A percentile compares a stretch with the other conserved stretches of the same genome.
These are phyloP conservation scores for Diarsia rubi DNA, from an alignment of 2,888 invertebrate species.

Conservation along the genomic window DNA sequence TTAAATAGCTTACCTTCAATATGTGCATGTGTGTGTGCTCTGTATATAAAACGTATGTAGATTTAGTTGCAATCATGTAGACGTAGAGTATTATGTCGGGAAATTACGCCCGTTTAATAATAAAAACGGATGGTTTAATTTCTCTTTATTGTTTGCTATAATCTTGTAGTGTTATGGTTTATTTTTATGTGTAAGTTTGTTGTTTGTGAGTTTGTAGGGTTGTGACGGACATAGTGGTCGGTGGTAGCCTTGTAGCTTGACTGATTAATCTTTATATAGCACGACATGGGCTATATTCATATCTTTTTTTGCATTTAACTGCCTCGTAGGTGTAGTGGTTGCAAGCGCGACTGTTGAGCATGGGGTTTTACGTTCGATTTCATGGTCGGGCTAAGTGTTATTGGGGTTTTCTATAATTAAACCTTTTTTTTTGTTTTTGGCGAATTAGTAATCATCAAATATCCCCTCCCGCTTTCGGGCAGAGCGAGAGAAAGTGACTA, in stretches of 20 bases:
- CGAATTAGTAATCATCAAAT: too few relatives aligned
- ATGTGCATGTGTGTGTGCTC: conserved; percentile 21
- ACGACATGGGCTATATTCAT: conserved; percentile 2
- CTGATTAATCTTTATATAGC: conserved; percentile 4
- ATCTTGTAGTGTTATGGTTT: conserved; percentile 35
- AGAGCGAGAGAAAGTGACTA: too few relatives aligned
- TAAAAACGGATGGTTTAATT: conserved; percentile 62
- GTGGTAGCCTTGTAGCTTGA: conserved; percentile 4
- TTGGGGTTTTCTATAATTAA: too few relatives aligned
- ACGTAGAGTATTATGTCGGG: conserved; percentile 52
- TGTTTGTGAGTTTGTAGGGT: conserved; percentile 3
- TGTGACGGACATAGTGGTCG: background rate
- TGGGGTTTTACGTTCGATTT: too few relatives aligned
- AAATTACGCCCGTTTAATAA: conserved; percentile 58
- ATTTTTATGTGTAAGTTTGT: conserved; percentile 25
- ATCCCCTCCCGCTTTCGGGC: too few relatives aligned
- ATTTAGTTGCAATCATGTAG: conserved; percentile 56
- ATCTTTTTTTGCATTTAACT: background rate
- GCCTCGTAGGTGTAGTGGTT: background rate
- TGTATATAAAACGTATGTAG: conserved; percentile 47
- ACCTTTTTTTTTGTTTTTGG: too few relatives aligned
- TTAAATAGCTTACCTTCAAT: conserved; percentile 48
- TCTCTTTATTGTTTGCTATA: conserved; percentile 51
- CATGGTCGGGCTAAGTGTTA: too few relatives aligned
- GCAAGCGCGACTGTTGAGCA: background rate